phyloP scores from a whole-genome alignment of 2,113 vertebrate species.

The Nyctibius bracteatus region DNA sequence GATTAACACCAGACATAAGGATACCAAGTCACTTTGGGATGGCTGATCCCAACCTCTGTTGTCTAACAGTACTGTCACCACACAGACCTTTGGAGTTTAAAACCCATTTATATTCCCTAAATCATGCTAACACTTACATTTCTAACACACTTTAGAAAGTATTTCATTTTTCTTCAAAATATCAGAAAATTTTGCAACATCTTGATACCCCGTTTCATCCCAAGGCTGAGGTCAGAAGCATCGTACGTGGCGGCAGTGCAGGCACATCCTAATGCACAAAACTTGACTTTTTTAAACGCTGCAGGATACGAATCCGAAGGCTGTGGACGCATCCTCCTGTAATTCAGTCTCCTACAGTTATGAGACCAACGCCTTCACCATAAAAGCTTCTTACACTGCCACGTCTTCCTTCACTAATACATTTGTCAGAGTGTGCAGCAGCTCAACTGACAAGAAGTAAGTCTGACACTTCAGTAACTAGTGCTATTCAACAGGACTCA shows the following conservation, averaged over 20 bases:
- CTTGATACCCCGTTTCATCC: not conserved
- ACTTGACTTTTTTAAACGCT: not conserved
- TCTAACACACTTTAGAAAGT: not conserved
- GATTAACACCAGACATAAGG: no score
- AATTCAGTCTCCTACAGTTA: not conserved
- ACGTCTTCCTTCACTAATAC: not conserved
- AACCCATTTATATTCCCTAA: not conserved
- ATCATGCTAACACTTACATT: not conserved
- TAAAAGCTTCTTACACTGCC: not conserved
- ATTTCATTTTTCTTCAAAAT: not conserved
- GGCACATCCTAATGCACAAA: not conserved
- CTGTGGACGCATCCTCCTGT: not conserved
- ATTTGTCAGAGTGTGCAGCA: not conserved
- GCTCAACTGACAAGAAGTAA: not conserved
- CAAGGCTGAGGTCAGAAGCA: not conserved
- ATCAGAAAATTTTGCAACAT: not conserved
- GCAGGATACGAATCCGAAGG: not conserved
- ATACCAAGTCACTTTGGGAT: not conserved
- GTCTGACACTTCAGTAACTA: not conserved
- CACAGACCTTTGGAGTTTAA: not conserved
- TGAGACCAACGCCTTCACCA: not conserved
- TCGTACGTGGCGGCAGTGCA: not conserved
- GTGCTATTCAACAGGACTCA: rapidly evolving
- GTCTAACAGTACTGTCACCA: no score
- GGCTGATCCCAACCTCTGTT: not conserved